These are phyloP conservation scores for Clepsis dumicolana DNA, from an alignment of 2,888 invertebrate genomes.

Conservation along the genomic window DNA sequence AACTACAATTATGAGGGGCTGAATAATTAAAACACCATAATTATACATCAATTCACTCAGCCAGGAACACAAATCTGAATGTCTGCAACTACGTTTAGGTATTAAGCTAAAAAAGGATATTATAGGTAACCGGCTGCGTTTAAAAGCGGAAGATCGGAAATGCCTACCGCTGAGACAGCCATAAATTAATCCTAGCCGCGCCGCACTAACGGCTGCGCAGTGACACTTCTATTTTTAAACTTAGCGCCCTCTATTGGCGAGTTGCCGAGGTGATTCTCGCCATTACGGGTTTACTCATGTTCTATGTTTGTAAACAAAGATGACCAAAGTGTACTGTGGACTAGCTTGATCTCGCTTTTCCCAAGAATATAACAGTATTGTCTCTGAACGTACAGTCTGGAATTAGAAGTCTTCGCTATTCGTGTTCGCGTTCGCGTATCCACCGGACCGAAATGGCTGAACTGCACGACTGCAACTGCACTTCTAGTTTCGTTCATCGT, in stretches of 20 bases:
- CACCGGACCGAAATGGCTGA: neutral
- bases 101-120: slow-evolving; percentile 12
- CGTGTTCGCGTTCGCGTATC: too few relatives aligned
- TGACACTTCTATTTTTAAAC: slow-evolving; percentile 76
- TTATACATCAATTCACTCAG: neutral
- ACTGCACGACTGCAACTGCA: too few relatives aligned
- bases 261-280: slow-evolving; percentile 72
- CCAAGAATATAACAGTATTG: neutral
- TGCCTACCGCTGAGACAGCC: slow-evolving; percentile 66
- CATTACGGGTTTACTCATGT: slow-evolving; percentile 74
- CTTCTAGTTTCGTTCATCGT: too few relatives aligned
- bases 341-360: slow-evolving; percentile 9
- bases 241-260: slow-evolving; percentile 83
- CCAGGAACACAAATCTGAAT: neutral
- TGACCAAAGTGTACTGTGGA: slow-evolving; percentile 42
- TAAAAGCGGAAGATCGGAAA: slow-evolving; percentile 70
- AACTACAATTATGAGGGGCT: too few relatives aligned
- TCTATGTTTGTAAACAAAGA: slow-evolving; percentile 83
- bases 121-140: slow-evolving; percentile 26
- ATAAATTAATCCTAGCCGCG: slow-evolving; percentile 51
- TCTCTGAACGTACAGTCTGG: neutral
- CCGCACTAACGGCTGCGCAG: slow-evolving; percentile 56
- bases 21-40: too few relatives aligned
- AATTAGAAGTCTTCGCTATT: neutral
- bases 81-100: neutral